Base-by-base conservation (phyloP, 1,140 invertebrate genomes). In the Drosophila burlai region DNA sequence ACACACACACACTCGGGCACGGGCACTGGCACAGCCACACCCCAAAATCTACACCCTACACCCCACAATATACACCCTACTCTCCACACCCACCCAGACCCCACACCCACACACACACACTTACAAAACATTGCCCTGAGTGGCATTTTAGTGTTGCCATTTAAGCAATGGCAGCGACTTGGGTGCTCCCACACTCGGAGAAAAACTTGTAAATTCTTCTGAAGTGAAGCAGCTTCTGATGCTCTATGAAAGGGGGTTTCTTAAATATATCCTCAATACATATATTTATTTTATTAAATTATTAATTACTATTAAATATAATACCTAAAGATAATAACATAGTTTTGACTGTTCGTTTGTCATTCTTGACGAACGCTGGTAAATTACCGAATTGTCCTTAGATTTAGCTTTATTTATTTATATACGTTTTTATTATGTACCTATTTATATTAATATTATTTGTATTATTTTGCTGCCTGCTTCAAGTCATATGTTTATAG, bases 131-230 rank as follows among this genome's bases (percentile, higher is more conserved):
- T 57, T 80, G 83, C 83, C 84, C 74, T 89, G 81, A 87, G 83
- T 89, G 83, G 82, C 86, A 89, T 87, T 87, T 89, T 81, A 89
- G 83, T 87, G 77, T 79, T 85, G 62, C 66, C 80, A 87, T 81
- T 68, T 83, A 81, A 79, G 76, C 78, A 72, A 62, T 49, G 50
- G 38, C 74, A 78, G 34, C 80, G 57, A 80, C 69, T 80, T 81
- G 72, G 62, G 50, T 54, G 36, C 55, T 57, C 2, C 43, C 47
- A 43, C 63, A 68, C 67, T 68, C 1, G n/a, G 1, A 67, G 21
- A 69, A 45, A 34, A 13, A 7, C 10, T 4, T 1, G 9, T 3
- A 29, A 29, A 29, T n/a, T 4, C 7, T 4, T 3, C 2, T 15
- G 2, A 13, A 34, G 0, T 34, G 21, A n/a, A 10, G 0, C 2